phyloP scores from a whole-genome alignment of 2,888 invertebrate species.

The Pterobdella sp. region DNA sequence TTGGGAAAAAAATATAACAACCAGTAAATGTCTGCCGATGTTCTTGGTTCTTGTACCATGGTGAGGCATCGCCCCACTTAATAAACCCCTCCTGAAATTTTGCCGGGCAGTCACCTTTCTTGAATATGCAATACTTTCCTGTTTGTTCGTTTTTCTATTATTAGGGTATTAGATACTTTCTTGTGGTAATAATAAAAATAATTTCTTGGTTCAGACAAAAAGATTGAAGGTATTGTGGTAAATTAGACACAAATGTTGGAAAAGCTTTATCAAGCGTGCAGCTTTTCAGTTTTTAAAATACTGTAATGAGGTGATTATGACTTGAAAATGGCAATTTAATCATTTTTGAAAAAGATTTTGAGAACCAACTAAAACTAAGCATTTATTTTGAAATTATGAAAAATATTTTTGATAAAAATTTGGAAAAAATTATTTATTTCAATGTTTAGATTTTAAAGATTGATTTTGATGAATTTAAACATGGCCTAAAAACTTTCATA shows the following conservation, averaged over 20 bases:
- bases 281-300: too few relatives aligned
- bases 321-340: too few relatives aligned
- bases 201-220: not conserved
- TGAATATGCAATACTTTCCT: conserved; percentile 39
- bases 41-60: conserved; percentile 29
- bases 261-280: conserved; percentile 16
- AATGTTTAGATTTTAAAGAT: too few relatives aligned
- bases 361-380: too few relatives aligned
- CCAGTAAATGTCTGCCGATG: conserved; percentile 22
- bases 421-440: too few relatives aligned
- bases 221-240: not conserved
- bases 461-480: too few relatives aligned
- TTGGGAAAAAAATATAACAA: not conserved
- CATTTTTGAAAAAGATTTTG: too few relatives aligned
- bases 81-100: conserved; percentile 37
- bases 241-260: not conserved
- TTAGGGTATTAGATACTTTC: not conserved
- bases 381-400: too few relatives aligned
- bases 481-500: too few relatives aligned
- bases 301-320: too few relatives aligned
- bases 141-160: conserved; percentile 8
- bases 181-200: not conserved
- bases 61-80: conserved; percentile 39
- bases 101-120: conserved; percentile 37
- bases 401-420: too few relatives aligned